These are phyloP conservation scores for Ephialtes manifestator DNA, from an alignment of 2,888 invertebrate genomes.

Conservation along the genomic window DNA sequence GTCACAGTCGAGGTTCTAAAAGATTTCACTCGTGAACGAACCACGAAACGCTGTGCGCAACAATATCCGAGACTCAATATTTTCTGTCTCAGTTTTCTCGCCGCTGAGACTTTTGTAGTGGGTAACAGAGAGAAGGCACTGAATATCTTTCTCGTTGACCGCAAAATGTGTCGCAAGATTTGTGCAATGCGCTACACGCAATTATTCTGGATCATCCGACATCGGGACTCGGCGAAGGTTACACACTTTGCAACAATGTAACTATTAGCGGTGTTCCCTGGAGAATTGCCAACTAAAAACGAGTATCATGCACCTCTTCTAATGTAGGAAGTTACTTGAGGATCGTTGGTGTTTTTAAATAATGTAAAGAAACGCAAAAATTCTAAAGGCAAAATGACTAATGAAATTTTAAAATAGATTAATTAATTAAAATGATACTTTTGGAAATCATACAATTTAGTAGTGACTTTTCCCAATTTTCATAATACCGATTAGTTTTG, in stretches of 20 bases:
- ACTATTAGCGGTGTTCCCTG: background rate
- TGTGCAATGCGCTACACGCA: slow-evolving; percentile 50
- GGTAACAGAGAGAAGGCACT: background rate
- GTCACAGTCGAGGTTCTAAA: slow-evolving; percentile 63
- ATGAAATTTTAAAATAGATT: too few relatives aligned
- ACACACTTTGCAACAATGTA: slow-evolving; percentile 18
- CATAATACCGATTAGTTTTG: too few relatives aligned
- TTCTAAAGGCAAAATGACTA: too few relatives aligned
- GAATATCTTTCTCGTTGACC: slow-evolving; percentile 29
- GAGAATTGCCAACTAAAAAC: background rate
- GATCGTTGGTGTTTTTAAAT: background rate
- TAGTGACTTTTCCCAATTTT: background rate
- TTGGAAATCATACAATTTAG: background rate
- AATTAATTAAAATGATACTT: too few relatives aligned
- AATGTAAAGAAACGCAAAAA: too few relatives aligned
- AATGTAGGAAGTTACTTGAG: background rate
- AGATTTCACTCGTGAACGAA: slow-evolving; percentile 48
- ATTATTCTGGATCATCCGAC: slow-evolving; percentile 65
- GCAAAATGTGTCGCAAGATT: slow-evolving; percentile 45
- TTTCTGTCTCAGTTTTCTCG: slow-evolving; percentile 12
- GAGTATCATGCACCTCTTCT: background rate
- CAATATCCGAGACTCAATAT: slow-evolving; percentile 24
- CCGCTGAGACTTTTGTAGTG: background rate
- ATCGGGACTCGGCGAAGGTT: slow-evolving; percentile 17
- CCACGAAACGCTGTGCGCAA: background rate